Conservation (phyloP, 2,888 invertebrate species). For the Fragum fragum region DNA sequence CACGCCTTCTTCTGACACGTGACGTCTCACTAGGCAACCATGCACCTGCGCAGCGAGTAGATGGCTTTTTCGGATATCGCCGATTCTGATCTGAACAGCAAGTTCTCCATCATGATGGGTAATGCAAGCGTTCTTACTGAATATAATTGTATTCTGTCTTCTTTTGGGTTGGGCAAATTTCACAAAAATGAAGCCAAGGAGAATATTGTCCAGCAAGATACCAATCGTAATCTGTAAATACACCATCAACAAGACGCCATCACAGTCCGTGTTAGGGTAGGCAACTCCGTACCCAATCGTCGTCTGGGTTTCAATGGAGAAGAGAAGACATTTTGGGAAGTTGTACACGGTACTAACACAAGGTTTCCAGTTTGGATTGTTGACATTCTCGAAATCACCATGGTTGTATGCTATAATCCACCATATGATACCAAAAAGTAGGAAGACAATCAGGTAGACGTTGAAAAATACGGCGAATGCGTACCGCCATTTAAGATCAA, state of each 20-base stretch:
- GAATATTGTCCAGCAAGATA: constrained; percentile 91
- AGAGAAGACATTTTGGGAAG: constrained; percentile 97
- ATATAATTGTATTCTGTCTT: constrained; percentile 95
- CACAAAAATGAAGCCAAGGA: constrained; percentile 94
- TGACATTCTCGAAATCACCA: constrained; percentile 84
- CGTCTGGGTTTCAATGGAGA: constrained; percentile 98
- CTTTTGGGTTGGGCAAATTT: constrained; percentile 98
- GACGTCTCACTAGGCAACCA: constrained; percentile 75
- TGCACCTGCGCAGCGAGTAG: constrained; percentile 90
- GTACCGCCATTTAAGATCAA: constrained; percentile 95
- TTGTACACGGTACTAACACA: constrained; percentile 91
- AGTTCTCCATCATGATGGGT: constrained; percentile 88
- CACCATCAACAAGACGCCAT: constrained; percentile 95
- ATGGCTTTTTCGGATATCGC: constrained; percentile 85
- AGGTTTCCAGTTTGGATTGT: constrained; percentile 82
- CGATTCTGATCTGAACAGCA: constrained; percentile 83
- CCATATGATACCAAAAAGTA: constrained; percentile 91
- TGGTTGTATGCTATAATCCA: constrained; percentile 85
- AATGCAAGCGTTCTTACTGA: constrained; percentile 96
- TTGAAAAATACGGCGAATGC: constrained; percentile 96
- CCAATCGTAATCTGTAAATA: constrained; percentile 96
- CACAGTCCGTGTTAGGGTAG: constrained; percentile 96
- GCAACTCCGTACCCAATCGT: constrained; percentile 97
- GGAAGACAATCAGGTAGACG: constrained; percentile 95
- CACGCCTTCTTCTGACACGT: constrained; percentile 76